Evolutionary conservation across 2,888 invertebrate genomes (phyloP), one percentile per base, ranked within the genome.

Genomic region (Oxystoma pomonae): DNA sequence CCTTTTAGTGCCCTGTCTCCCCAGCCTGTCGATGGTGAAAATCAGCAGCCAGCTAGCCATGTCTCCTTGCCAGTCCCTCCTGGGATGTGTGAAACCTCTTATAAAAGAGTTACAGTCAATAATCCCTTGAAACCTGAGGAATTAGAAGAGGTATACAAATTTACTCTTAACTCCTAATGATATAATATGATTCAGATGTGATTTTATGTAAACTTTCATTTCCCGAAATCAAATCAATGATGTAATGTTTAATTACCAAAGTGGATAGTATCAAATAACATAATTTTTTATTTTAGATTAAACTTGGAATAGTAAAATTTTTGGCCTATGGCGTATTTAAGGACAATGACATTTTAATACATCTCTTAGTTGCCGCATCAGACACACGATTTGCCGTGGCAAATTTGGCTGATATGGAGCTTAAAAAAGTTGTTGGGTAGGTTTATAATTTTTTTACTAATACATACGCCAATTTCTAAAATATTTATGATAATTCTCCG

Each of bases 301-400:
- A 93, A 80, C 80, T 90, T 68, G 90, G 90, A 22, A 87, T 92
- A 71, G 88, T 96, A 1, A 91, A 91, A 74, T 92, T 96, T 73
- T 83, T 96, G 61, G 86, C 89, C 57, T 86, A 88, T 69, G 92
- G 92, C 58, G 85, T 93, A 52, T 90, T 94, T 72, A 83, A 86
- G 20, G 88, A 90, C 72, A 84, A 86, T 20, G 91, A 92, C 64
- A 86, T 91, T 21, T 83, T 94, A 19, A 81, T 90, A 66, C 90
- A 92, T 61, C 82, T 94, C 64, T 87, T 96, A 7, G 87, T 96
- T 3, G 95, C 92, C 1, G 91, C 94, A 0, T 90, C 96, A 0
- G 96, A 96, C 75, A 92, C 94, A 0, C 83, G 96, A 67, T 95
- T 91, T 77, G 91, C 90, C 79, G 92, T 96, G 55, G 94, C 94